Conservation (phyloP, 53 echinoderm and acorn worm genomes). For the Glandiceps talaboti region DNA sequence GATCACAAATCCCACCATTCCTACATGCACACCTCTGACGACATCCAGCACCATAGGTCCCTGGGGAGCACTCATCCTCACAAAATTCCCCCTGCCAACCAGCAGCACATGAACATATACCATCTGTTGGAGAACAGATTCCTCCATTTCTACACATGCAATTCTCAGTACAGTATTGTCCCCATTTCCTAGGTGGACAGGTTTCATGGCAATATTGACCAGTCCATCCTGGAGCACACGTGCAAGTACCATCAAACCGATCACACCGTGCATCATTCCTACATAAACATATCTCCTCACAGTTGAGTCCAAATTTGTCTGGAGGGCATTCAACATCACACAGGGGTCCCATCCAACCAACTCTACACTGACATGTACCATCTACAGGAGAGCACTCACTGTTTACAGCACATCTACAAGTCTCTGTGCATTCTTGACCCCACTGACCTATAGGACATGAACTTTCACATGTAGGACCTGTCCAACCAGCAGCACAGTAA, state of each 20-base stretch:
- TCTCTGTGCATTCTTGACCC: conserved; percentile 32
- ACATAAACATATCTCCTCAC: conserved; percentile 36
- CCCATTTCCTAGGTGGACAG: conserved; percentile 27
- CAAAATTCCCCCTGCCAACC: conserved; percentile 55
- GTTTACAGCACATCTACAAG: conserved; percentile 29
- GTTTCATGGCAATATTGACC: conserved; percentile 49
- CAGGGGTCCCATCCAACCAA: conserved; percentile 32
- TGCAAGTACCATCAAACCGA: conserved; percentile 35
- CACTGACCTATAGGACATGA: conserved; percentile 21
- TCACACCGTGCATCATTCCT: conserved; percentile 29
- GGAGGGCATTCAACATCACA: conserved; percentile 25
- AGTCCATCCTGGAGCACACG: conserved; percentile 38
- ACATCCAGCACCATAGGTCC: conserved; percentile 42
- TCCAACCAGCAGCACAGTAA: conserved; percentile 41
- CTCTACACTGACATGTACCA: conserved; percentile 29
- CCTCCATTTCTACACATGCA: conserved; percentile 43
- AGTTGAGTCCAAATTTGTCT: conserved; percentile 37
- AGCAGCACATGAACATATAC: conserved; percentile 33
- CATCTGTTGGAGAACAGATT: conserved; percentile 1
- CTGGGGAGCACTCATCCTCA: conserved; percentile 27
- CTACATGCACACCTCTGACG: conserved; percentile 32
- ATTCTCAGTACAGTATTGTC: conserved; percentile 16
- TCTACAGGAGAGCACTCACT: conserved; percentile 22
- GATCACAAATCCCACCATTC: conserved; percentile 41
- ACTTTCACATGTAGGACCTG: conserved; percentile 33